These are phyloP conservation scores for Mastomys coucha DNA, from an alignment of 2,113 vertebrate species.

Conservation along the genomic window DNA sequence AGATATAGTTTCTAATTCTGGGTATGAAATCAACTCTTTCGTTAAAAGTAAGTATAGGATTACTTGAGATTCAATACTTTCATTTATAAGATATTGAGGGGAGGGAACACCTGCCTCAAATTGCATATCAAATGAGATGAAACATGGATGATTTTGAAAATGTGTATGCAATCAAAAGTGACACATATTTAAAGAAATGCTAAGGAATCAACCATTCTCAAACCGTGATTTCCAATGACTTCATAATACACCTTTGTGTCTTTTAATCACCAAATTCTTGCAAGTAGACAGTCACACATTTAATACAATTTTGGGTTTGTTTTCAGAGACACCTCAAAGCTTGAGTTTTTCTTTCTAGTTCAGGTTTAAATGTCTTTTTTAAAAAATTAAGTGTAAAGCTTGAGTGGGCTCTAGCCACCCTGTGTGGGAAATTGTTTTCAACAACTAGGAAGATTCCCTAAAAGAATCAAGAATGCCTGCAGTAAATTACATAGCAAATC, in stretches of 20 bases:
- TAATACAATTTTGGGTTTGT: not conserved
- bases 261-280: not conserved
- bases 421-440: conserved; percentile 50
- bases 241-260: not conserved
- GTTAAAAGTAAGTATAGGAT: conserved; percentile 58
- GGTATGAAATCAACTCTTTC: conserved; percentile 17
- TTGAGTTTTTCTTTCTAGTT: not conserved
- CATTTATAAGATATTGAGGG: conserved; percentile 53
- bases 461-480: conserved; percentile 47
- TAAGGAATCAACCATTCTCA: not conserved
- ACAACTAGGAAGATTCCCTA: conserved; percentile 44
- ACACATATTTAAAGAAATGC: not conserved
- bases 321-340: not conserved
- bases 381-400: conserved; percentile 16
- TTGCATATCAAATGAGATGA: conserved; percentile 55
- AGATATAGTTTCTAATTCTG: not conserved
- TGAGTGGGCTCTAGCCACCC: not conserved
- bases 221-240: not conserved
- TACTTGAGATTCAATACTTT: conserved; percentile 61
- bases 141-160: conserved; percentile 58
- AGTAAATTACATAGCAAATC: conserved; percentile 41
- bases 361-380: conserved; percentile 32
- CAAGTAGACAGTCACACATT: not conserved
- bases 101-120: conserved; percentile 45
- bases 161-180: conserved; percentile 13